Evolutionary conservation across 1,140 invertebrate genomes (phyloP), one percentile per base, ranked within the genome.

Genomic region (Chlorops oryzae): DNA sequence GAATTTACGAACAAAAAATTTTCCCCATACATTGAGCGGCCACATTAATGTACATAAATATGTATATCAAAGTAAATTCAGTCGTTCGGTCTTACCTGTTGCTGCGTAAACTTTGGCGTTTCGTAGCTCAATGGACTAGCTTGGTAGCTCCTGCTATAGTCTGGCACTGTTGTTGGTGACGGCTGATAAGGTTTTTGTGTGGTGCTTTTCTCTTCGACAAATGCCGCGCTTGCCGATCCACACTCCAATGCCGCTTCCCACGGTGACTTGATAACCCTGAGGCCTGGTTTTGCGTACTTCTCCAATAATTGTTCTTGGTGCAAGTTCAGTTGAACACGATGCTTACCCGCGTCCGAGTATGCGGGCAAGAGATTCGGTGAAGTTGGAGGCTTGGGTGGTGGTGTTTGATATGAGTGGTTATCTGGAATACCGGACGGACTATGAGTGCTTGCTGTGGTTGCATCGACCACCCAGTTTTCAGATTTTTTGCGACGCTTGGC

Each of bases 401-500:
- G 51, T 45, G 73, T 67, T 6, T 59, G 54, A 17, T 50, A 41
- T n/a, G n/a, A n/a, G 24, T 65, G 62, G 24, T 70, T 60, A 58
- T 67, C 59, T 57, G 71, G 68, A 52, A 65, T 57, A 65, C 65
- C 57, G 57, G 64, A 62, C 56, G 67, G 61, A 52, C 72, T 65
- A 48, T 73, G 59, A 55, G 68, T 71, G 23, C 68, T 61, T 25
- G 73, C 72, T 57, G 75, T 86, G 57, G 73, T 80, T 66, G 88
- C 87, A 58, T 90, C 88, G 15, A 92, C 85, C 15, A 92, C 80
- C 86, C 87, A 93, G 71, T 91, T 88, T 63, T 91, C 87, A 5
- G 87, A 86, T 58, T 84, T 81, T 77, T 87, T 88, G 65, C 87
- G 84, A 39, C 90, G 80, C 67, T 91, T 91, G 17, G 88, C 88